Percentiles rank a stretch among this genome's conserved stretches.
These are phyloP conservation scores for Leucoraja erinaceus DNA, from an alignment of 2,113 vertebrate genomes.

Conservation along the genomic window DNA sequence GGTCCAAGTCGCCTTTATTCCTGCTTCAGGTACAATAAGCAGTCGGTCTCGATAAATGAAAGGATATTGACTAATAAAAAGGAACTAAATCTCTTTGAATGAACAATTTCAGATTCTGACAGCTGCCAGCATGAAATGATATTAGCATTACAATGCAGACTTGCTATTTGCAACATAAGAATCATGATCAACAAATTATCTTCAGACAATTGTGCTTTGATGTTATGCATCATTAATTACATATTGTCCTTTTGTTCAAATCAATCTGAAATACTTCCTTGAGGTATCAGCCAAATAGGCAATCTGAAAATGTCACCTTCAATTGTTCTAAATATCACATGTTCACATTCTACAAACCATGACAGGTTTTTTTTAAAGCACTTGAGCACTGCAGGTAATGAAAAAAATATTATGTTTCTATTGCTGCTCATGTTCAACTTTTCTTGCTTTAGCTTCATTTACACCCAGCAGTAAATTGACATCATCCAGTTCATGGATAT, in stretches of 20 bases:
- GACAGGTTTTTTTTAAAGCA: not conserved
- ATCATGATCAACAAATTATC: not conserved
- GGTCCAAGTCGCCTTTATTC: not conserved
- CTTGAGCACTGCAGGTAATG: not conserved
- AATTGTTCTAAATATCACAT: not conserved
- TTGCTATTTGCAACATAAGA: not conserved
- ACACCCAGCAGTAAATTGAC: not conserved
- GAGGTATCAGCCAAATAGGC: not conserved
- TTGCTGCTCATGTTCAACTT: not conserved
- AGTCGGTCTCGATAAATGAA: not conserved
- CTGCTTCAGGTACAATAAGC: not conserved
- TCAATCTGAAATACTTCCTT: not conserved
- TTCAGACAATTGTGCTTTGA: not conserved
- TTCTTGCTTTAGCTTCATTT: not conserved
- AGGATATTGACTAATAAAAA: not conserved
- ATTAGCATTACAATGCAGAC: not conserved
- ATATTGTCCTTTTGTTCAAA: not conserved
- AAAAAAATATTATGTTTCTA: not conserved
- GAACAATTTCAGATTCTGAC: not conserved
- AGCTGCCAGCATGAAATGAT: not conserved
- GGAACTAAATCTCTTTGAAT: not conserved
- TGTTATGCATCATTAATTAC: slow-evolving; percentile 1
- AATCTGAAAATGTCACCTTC: not conserved
- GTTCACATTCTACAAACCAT: not conserved
- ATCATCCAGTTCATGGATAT: not conserved